A percentile compares a stretch with the other conserved stretches of the same genome.
Conservation (phyloP, 2,797 vertebrate genomes). For the Orestias chungarensis region DNA sequence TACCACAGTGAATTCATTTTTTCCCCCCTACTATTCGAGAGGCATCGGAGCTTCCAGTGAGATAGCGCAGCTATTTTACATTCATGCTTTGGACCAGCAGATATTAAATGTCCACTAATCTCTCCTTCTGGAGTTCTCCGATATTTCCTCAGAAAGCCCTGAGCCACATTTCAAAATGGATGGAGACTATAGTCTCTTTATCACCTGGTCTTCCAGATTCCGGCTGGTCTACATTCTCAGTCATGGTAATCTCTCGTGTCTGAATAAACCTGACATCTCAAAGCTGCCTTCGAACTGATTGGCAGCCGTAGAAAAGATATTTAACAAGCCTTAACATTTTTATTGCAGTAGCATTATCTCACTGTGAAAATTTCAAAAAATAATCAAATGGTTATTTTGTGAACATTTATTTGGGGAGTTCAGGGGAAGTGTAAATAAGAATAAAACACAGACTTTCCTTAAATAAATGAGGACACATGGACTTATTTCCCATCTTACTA, state of each 20-base stretch:
- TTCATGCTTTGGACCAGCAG: constrained; percentile 1
- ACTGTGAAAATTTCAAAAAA: background rate
- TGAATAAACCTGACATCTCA: constrained; percentile 3
- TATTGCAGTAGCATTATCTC: background rate
- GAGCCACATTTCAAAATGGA: background rate
- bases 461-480: background rate
- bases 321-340: background rate
- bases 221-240: constrained; percentile 1
- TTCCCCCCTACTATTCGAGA: background rate
- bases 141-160: background rate
- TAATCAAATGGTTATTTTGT: background rate
- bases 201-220: background rate
- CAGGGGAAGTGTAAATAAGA: background rate
- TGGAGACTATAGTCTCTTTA: constrained; percentile 2
- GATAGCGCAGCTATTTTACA: background rate
- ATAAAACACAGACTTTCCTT: background rate
- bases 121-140: constrained; percentile 4
- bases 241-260: background rate
- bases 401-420: background rate
- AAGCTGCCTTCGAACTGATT: background rate
- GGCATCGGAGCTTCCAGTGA: background rate
- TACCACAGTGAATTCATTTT: background rate
- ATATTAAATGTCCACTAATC: constrained; percentile 7
- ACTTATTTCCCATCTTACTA: too few relatives aligned
- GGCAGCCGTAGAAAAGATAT: background rate